A percentile compares a stretch with the other conserved stretches of the same genome.
These are phyloP conservation scores for Pterocles burchelli DNA, from an alignment of 2,113 vertebrate species.

Conservation along the genomic window DNA sequence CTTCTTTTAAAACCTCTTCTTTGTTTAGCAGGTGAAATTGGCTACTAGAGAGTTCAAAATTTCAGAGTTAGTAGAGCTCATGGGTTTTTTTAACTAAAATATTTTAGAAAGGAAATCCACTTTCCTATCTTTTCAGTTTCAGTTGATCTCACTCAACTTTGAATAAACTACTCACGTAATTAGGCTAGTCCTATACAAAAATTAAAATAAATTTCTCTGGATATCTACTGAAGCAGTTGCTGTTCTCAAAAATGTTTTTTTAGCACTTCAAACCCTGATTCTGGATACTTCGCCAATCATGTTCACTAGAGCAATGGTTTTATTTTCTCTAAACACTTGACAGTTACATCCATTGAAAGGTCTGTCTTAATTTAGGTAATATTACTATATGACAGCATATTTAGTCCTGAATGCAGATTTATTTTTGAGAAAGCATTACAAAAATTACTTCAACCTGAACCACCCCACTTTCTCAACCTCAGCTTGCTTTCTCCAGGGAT, in stretches of 20 bases:
- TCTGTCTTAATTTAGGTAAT: neutral
- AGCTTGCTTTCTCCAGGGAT: neutral
- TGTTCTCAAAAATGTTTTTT: neutral
- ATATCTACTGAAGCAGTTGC: neutral
- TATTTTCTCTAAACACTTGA: neutral
- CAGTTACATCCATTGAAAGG: neutral
- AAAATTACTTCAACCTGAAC: neutral
- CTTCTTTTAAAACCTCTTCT: neutral
- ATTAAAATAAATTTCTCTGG: neutral
- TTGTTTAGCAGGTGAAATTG: neutral
- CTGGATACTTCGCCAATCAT: neutral
- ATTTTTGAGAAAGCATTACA: neutral
- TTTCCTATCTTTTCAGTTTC: neutral
- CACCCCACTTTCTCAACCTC: neutral
- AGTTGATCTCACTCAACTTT: neutral
- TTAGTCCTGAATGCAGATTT: neutral
- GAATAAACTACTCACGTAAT: neutral
- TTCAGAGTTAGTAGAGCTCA: neutral
- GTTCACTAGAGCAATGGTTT: neutral
- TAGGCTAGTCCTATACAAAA: neutral
- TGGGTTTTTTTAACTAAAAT: accelerated
- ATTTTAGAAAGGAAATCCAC: neutral
- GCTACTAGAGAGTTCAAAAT: neutral
- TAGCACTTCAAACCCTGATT: neutral
- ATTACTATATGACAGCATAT: neutral